Base-by-base conservation (phyloP, 1,140 invertebrate genomes). In the Lasioglossum albipes region DNA sequence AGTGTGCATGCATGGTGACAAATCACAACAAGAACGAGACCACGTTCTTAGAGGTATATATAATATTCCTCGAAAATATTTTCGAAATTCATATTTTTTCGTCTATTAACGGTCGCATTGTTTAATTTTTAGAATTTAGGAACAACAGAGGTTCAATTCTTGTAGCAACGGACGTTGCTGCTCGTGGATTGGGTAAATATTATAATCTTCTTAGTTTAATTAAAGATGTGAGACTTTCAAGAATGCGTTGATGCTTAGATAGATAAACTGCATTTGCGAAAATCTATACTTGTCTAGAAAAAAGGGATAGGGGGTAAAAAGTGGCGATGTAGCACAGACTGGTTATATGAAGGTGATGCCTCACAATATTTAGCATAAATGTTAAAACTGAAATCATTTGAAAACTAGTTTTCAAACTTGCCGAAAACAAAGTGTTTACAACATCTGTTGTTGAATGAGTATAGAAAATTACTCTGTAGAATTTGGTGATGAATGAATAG, bases 131-230 rank as follows among this genome's bases (percentile, higher is more conserved):
- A 96, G 98, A 99, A 93, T 99, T 99, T 94, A 96, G 98, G 87
- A 95, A 95, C 89, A 98, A 98, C 84, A 96, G 96, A 92, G 96
- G 96, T 69, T 97, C 96, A 76, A 99, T 99, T 92, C 94, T 99
- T 85, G 97, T 99, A 83, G 99, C 99, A 89, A 99, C 99, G 83
- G 99, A 99, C 95, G 94, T 99, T 84, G 99, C 99, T 71, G 98
- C 99, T 27, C 95, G 99, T 89, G 99, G 99, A 84, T 95, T 99
- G 94, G 99, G 99, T 99, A 96, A 95, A 97, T 95, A 83, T 81
- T 72, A 76, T 31, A 67, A 81, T 68, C 20, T 31, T 27, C 52
- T 52, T 1, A 31, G 68, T 68, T 57, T 57, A 10, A 69, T 64
- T 27, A 52, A 52, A 79, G 62, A 31, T 45, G 64, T 45, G 65